Percentiles rank a stretch among this genome's conserved stretches.
These are phyloP conservation scores for Lerista edwardsae DNA, from an alignment of 2,797 vertebrate species.

Conservation along the genomic window DNA sequence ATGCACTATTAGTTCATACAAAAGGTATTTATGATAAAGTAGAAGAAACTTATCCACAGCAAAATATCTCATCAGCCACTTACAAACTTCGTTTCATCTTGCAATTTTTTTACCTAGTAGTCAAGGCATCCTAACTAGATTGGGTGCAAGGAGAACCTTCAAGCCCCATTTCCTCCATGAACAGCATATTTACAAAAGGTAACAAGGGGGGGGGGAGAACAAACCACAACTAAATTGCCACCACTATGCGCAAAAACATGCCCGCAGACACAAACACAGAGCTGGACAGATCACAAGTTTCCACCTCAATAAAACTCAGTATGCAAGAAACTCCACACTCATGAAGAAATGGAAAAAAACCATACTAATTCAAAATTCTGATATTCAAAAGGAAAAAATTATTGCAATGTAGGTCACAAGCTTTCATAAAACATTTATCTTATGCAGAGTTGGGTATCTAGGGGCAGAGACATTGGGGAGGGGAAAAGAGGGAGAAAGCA, in stretches of 20 bases:
- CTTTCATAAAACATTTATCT: neutral
- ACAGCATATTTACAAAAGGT: neutral
- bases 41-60: neutral
- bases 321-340: neutral
- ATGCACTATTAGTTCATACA: neutral
- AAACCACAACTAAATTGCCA: neutral
- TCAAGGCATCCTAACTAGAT: neutral
- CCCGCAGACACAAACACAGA: neutral
- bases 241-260: neutral
- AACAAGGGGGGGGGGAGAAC: neutral
- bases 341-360: neutral
- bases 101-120: neutral
- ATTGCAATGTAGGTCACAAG: neutral
- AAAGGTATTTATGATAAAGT: neutral
- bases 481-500: neutral
- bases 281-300: neutral
- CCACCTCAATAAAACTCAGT: neutral
- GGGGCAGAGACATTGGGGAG: neutral
- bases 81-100: neutral
- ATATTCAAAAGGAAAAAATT: neutral
- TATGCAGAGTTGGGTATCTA: neutral
- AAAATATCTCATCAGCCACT: neutral
- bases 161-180: neutral
- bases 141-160: neutral
- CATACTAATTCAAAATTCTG: neutral